Conservation (phyloP, 2,113 vertebrate genomes). For the Stegastes partitus region DNA sequence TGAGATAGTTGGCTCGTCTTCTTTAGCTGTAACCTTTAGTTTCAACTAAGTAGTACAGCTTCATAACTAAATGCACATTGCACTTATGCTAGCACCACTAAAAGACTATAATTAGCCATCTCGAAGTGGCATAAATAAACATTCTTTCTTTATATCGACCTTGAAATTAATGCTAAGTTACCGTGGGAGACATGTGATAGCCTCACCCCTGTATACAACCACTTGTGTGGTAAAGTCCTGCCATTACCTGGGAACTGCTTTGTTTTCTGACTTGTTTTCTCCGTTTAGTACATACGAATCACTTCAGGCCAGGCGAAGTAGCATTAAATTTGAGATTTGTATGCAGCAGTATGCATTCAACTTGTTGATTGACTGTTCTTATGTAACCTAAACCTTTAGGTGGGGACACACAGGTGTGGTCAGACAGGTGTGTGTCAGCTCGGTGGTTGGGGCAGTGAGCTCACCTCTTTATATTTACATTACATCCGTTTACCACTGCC, state of each 20-base stretch:
- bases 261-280: neutral
- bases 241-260: constrained; percentile 30
- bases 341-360: neutral
- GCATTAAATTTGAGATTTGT: neutral
- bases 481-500: neutral
- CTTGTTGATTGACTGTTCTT: constrained; percentile 4
- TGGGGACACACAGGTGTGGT: constrained; percentile 65
- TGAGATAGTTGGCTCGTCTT: constrained; percentile 11
- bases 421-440: constrained; percentile 70
- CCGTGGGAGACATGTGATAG: constrained; percentile 8
- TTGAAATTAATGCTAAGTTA: neutral
- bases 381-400: constrained; percentile 48
- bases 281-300: neutral
- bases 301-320: neutral
- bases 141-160: neutral
- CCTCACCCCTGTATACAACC: constrained; percentile 36
- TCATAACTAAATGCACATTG: neutral
- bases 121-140: neutral
- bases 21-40: constrained; percentile 25
- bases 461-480: constrained; percentile 12
- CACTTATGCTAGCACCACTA: neutral
- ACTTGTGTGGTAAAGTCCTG: neutral
- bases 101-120: neutral
- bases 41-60: neutral
- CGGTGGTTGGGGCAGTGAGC: constrained; percentile 34